These are phyloP conservation scores for Heterotilapia buettikoferi DNA, from an alignment of 2,113 vertebrate genomes.

Conservation along the genomic window DNA sequence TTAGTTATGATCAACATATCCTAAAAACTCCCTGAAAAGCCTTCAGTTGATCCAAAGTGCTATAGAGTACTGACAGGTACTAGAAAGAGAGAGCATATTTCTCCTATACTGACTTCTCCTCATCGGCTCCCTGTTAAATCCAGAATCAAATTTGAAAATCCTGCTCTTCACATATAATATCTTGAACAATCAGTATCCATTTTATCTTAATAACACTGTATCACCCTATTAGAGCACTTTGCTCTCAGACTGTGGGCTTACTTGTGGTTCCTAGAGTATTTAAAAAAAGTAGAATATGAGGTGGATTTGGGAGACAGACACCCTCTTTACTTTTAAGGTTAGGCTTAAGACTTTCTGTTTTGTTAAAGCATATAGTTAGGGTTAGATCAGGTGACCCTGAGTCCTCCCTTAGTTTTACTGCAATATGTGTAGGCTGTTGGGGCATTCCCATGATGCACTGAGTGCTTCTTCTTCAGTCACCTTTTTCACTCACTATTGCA, in stretches of 20 bases:
- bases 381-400: neutral
- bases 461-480: neutral
- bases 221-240: neutral
- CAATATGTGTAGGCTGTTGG: neutral
- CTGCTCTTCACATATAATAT: neutral
- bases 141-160: neutral
- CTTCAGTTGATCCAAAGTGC: neutral
- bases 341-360: neutral
- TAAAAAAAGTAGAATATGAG: neutral
- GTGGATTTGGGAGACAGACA: neutral
- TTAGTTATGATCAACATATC: neutral
- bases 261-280: neutral
- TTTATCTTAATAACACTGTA: neutral
- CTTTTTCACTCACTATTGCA: neutral
- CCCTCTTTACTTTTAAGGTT: neutral
- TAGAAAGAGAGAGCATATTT: neutral
- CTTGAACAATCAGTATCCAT: neutral
- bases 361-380: neutral
- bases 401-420: neutral
- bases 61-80: neutral
- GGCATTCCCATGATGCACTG: neutral
- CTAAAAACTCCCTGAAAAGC: neutral
- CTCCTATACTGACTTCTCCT: neutral
- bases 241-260: neutral
- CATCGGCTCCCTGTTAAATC: neutral